These are phyloP conservation scores for Sycophaga agraensis DNA, from an alignment of 1,140 invertebrate species.

Conservation along the genomic window DNA sequence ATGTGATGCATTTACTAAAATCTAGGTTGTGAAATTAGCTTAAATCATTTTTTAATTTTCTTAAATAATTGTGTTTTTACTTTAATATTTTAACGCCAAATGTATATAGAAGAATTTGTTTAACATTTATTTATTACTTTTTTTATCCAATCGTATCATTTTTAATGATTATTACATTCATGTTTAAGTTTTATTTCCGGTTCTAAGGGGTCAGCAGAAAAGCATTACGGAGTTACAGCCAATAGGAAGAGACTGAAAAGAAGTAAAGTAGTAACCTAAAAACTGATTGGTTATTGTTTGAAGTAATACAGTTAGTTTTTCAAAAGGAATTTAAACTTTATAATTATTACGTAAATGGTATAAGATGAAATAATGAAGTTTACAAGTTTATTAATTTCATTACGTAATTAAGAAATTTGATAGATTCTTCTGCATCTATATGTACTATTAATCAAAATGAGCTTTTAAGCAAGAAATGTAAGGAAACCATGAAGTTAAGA, in stretches of 20 bases:
- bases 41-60: not conserved
- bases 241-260: constrained; percentile 6
- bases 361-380: too few species aligned
- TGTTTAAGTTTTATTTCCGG: constrained; percentile 26
- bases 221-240: not conserved
- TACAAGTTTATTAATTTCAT: too few species aligned
- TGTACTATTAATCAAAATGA: too few species aligned
- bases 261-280: not conserved
- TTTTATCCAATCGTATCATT: not conserved
- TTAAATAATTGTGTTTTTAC: not conserved
- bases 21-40: constrained; percentile 9
- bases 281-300: constrained; percentile 2
- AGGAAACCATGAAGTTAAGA: too few species aligned
- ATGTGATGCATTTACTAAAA: not conserved
- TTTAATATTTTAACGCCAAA: not conserved
- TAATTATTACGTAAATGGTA: too few species aligned
- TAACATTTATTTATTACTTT: not conserved
- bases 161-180: not conserved
- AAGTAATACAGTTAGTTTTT: not conserved
- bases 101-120: not conserved
- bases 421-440: too few species aligned
- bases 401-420: too few species aligned
- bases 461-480: too few species aligned
- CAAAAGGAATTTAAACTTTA: too few species aligned
- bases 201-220: not conserved